Conservation (phyloP, 2,797 vertebrate species). For the Cossypha dichroa region DNA sequence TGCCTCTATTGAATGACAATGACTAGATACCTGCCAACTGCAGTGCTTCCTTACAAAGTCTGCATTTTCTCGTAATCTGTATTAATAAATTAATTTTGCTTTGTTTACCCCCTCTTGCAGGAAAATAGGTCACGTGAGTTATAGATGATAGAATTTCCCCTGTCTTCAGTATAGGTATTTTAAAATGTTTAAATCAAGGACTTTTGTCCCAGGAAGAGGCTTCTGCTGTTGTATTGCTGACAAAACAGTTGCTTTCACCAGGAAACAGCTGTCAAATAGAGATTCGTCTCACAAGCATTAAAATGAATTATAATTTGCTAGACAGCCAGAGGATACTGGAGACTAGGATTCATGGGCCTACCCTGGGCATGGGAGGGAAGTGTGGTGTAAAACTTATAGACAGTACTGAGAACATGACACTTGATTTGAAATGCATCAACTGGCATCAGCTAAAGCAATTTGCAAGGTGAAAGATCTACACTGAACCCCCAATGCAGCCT, state of each 20-base stretch:
- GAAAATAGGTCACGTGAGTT: background rate
- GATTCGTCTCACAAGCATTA: background rate
- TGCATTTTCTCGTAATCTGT: background rate
- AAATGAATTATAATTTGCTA: background rate
- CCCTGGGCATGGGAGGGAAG: background rate
- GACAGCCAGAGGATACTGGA: background rate
- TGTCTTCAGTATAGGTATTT: background rate
- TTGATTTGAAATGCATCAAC: background rate
- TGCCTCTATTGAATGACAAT: background rate
- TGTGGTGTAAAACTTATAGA: background rate
- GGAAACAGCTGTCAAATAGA: background rate
- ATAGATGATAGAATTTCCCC: background rate
- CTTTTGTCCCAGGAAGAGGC: background rate
- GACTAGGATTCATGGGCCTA: background rate
- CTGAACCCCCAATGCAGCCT: background rate
- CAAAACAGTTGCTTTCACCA: background rate
- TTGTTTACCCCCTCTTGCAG: background rate
- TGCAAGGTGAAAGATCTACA: background rate
- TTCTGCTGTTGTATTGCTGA: background rate
- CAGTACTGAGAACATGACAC: background rate
- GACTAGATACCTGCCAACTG: background rate
- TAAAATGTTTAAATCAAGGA: background rate
- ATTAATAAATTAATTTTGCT: background rate
- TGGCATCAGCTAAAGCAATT: background rate
- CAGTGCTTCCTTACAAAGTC: background rate